Evolutionary conservation across 2,797 vertebrate species (phyloP).

Genomic region (Anisognathus igniventris): DNA sequence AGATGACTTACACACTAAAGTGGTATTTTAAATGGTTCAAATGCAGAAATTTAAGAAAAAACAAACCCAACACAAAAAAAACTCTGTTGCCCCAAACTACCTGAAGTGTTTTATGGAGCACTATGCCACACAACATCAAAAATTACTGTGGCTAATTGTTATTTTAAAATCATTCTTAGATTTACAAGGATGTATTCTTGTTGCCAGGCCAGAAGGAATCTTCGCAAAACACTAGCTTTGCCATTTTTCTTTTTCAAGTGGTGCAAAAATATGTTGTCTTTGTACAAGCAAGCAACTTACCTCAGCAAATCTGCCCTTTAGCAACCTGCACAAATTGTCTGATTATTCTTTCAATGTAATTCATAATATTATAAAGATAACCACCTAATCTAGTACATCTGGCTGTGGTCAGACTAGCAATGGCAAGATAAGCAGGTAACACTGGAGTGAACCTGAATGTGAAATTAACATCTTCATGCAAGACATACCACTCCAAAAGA

Average conservation of each 20-base stretch:
- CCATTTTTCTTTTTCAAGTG: background rate
- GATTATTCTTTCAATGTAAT: background rate
- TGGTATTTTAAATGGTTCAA: background rate
- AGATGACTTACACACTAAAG: background rate
- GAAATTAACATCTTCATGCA: background rate
- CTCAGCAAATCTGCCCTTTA: background rate
- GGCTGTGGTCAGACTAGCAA: background rate
- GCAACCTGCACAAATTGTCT: background rate
- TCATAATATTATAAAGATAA: background rate
- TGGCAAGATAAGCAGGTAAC: background rate
- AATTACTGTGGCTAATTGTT: background rate
- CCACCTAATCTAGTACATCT: background rate
- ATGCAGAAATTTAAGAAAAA: background rate
- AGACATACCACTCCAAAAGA: background rate
- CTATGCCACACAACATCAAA: background rate
- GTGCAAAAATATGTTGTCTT: background rate
- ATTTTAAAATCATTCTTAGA: background rate
- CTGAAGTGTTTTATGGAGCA: background rate
- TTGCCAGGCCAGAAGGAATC: background rate
- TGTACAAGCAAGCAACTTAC: background rate
- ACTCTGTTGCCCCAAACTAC: background rate
- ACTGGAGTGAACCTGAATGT: background rate
- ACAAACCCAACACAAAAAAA: background rate
- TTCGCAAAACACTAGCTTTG: background rate
- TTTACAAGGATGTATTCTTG: background rate